Base-by-base conservation (phyloP, 1,140 invertebrate genomes). In the Leptoteleia sp. region DNA sequence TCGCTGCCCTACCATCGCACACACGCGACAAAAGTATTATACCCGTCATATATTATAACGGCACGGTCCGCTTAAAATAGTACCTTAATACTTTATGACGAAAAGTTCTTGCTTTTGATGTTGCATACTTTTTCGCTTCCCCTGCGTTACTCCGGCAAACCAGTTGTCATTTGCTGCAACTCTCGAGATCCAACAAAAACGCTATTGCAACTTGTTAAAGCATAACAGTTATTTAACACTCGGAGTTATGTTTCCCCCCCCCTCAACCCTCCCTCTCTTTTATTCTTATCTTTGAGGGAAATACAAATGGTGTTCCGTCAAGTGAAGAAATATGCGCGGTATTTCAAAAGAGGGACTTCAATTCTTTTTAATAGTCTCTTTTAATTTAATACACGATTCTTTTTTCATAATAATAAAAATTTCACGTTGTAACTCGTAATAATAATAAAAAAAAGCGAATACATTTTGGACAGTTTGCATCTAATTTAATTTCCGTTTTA, bases 71-170 rank as follows among this genome's bases (percentile, higher is more conserved):
- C 55, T 76, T 65, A 61, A 68, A 76, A 76, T 68, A 76, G 72
- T 45, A 37, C 54, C 72, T 67, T 76, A 76, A 61, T 76, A 76
- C 54, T 67, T 68, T 54, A 68, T 48, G 47, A 43, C 38, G 42
- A 67, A 52, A 16, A 40, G 33, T 40, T 54, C 47, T 54, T 13
- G 16, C 27, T 52, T 54, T 54, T 40, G 37, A 54, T 50, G 48
- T 29, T 43, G 13, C 7, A 12, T 15, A 25, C 54, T 59, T 65
- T 72, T 48, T 65, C 52, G 17, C 59, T 42, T 45, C 42, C 43
- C 12, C 37, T 31, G n/a, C 13, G 40, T 45, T 25, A 35, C 35
- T 42, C 16, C 40, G 4, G 9, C 38, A 64, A 50, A 29, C n/a
- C 16, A 25, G 33, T 47, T 61, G 57, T 65, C 61, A 54, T 65